phyloP scores from a whole-genome alignment of 1,140 invertebrate species.

The Chelonus insularis region DNA sequence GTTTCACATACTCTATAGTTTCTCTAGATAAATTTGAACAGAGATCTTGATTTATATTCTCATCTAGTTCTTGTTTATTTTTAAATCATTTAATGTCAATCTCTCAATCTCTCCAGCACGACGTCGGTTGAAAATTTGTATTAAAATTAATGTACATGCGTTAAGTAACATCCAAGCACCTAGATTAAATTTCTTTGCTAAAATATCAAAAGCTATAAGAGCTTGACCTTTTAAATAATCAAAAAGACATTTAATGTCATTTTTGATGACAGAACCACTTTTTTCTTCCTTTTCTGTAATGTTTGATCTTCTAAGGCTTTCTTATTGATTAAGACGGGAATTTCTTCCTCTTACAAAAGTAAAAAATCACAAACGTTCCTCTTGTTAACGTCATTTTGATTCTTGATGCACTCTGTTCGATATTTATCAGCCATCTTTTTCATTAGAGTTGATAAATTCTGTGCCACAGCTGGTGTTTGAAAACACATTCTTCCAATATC shows the following conservation, averaged over 20 bases:
- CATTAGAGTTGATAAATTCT: conserved; percentile 17
- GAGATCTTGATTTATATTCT: conserved; percentile 8
- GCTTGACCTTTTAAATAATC: background rate
- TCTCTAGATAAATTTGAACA: conserved; percentile 16
- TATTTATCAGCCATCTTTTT: conserved; percentile 12
- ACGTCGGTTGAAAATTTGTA: conserved; percentile 29
- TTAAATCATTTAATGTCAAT: conserved; percentile 24
- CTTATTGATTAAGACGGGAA: conserved; percentile 1
- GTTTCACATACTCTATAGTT: conserved; percentile 14
- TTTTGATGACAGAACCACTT: background rate
- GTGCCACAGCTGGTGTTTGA: conserved; percentile 10
- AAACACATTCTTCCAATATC: background rate
- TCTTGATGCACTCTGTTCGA: conserved; percentile 10
- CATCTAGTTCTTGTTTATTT: conserved; percentile 5
- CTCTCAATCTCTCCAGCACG: conserved; percentile 27
- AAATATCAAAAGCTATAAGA: background rate
- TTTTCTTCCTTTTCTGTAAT: background rate
- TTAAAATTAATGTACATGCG: conserved; percentile 5
- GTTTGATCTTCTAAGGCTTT: conserved; percentile 2
- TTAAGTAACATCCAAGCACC: conserved; percentile 2
- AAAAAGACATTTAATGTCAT: background rate
- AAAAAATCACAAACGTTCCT: conserved; percentile 17
- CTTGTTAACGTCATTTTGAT: conserved; percentile 9
- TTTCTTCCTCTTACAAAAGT: conserved; percentile 9
- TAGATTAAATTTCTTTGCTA: background rate